phyloP scores from a whole-genome alignment of 2,113 vertebrate species.

The Chelonoidis abingdonii region DNA sequence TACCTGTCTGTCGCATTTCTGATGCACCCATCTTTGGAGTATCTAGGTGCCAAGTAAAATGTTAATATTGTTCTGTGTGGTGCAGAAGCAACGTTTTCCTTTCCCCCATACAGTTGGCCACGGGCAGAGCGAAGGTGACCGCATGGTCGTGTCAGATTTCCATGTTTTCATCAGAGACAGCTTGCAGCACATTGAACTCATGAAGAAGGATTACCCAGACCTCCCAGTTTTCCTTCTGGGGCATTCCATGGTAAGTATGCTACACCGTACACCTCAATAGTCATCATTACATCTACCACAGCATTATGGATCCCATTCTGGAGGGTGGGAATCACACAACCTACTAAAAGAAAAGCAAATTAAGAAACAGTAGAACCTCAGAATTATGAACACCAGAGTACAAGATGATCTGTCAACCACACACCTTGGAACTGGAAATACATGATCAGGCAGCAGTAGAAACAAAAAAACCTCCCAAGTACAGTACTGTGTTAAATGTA shows the following conservation, averaged over 20 bases:
- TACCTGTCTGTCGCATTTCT: neutral
- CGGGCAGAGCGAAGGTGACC: constrained; percentile 94
- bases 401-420: too few species aligned
- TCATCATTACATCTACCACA: neutral
- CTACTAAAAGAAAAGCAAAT: neutral
- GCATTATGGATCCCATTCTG: accelerated
- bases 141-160: constrained; percentile 94
- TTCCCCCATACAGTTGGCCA: constrained; percentile 87
- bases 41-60: neutral
- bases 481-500: too few species aligned
- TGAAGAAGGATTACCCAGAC: constrained; percentile 86
- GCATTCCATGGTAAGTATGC: constrained; percentile 93
- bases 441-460: too few species aligned
- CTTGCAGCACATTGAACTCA: constrained; percentile 90
- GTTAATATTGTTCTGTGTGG: neutral
- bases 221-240: constrained; percentile 93
- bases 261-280: neutral
- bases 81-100: neutral
- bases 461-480: too few species aligned
- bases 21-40: neutral
- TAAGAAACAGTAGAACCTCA: neutral
- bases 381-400: neutral
- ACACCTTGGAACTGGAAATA: too few species aligned
- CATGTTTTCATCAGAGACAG: constrained; percentile 91
- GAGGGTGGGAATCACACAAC: neutral